Base-by-base conservation (phyloP, 2,797 vertebrate species). In the Enteromius unitaeniatus region DNA sequence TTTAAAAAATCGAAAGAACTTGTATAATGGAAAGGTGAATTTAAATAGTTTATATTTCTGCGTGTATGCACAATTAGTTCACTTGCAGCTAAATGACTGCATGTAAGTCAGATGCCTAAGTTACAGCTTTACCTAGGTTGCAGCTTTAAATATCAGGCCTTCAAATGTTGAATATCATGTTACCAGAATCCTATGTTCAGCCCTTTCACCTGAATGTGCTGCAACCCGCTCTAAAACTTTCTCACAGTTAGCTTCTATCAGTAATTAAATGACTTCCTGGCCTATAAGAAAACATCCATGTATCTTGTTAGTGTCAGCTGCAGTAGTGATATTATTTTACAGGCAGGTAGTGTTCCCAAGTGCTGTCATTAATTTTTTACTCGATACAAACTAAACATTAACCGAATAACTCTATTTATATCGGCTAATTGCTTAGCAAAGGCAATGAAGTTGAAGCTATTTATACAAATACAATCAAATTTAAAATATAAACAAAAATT, bases 121-220 rank as follows among this genome's bases (percentile, higher is more conserved):
- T 75, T 82, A 45, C 17, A 64, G 58, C 28, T 67, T 74, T 40
- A 74, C 42, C 65, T 58, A 23, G 21, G 42, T 55, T 82, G 31
- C 23, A 64, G 72, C 58, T 76, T 74, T 42, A 74, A 65, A 75
- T 74, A 47, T 6, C 69, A 64, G 55, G 26, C 80, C 42, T 34
- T 74, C 26, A 74, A 64, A 74, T 28, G 34, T 42, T 21, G 26
- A 40, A 58, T 45, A 73, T 62, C 55, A 62, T 19, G 37, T 82
- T 81, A 81, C 79, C 53, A 45, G 34, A 81, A 47, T 60, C 31
- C 68, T 60, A 19, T 6, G 11, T 74, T 74, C 23, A 64, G 42
- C 42, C 40, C 51, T 82, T 82, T 74, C 55, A 73, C 80, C 42
- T 74, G 51, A 60, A 74, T 64, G 11, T 65, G 70, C 31, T 10